Evolutionary conservation across 2,113 vertebrate species (phyloP).

Genomic region (Rhombomys opimus): DNA sequence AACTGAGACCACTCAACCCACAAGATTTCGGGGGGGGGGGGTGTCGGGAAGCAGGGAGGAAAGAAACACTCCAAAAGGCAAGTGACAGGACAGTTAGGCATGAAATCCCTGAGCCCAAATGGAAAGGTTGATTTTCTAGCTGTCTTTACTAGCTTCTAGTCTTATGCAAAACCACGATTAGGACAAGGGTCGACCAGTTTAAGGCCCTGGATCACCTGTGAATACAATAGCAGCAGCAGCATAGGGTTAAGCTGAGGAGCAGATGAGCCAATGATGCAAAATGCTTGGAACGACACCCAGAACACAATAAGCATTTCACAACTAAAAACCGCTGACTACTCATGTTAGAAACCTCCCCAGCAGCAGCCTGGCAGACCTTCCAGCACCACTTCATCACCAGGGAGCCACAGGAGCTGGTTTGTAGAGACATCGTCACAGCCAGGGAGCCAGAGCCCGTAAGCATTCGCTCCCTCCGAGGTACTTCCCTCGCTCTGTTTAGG

Average conservation of each 20-base stretch:
- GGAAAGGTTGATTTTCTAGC: not conserved
- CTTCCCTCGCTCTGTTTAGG: not conserved
- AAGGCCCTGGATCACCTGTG: not conserved
- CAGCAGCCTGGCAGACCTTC: not conserved
- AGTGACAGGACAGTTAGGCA: not conserved
- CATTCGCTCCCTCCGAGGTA: not conserved
- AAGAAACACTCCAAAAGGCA: not conserved
- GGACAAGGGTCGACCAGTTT: not conserved
- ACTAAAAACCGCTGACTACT: not conserved
- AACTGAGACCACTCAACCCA: not conserved
- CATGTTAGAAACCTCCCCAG: not conserved
- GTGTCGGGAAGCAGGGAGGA: not conserved
- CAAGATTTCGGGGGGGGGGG: not conserved
- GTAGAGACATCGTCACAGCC: conserved; percentile 20
- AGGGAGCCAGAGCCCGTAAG: not conserved
- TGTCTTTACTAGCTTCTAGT: not conserved
- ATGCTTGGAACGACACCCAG: not conserved
- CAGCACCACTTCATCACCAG: not conserved
- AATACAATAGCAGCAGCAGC: not conserved
- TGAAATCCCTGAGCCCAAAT: not conserved
- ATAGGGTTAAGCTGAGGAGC: not conserved
- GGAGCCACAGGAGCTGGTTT: not conserved
- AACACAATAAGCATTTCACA: not conserved
- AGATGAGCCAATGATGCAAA: not conserved
- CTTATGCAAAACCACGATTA: not conserved